Conservation (phyloP, 1,140 invertebrate species). For the Aphis gossypii region DNA sequence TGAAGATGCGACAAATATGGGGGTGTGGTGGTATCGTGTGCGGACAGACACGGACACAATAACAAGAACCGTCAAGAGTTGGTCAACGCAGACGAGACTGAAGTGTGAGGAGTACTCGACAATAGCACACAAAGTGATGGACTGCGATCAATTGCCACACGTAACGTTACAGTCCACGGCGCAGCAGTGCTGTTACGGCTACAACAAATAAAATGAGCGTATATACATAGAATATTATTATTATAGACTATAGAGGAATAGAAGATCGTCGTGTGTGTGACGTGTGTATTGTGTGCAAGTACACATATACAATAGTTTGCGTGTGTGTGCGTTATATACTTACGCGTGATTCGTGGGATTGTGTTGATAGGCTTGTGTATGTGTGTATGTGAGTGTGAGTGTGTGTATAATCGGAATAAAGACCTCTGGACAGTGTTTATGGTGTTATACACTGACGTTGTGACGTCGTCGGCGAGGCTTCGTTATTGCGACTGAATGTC, state of each 20-base stretch:
- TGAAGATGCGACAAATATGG: background rate
- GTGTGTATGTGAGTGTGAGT: background rate
- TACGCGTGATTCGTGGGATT: background rate
- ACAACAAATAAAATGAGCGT: background rate
- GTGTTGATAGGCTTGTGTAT: background rate
- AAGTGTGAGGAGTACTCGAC: background rate
- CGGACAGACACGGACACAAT: background rate
- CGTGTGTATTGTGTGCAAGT: background rate
- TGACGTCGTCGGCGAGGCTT: too few relatives aligned
- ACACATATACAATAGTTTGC: background rate
- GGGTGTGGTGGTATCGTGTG: background rate
- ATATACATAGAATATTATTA: background rate
- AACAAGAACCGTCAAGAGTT: background rate
- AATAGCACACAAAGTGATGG: background rate
- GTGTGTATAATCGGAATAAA: constrained; percentile 5
- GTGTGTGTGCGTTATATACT: background rate
- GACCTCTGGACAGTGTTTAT: background rate
- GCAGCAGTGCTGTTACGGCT: background rate
- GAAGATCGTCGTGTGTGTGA: background rate
- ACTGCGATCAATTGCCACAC: background rate
- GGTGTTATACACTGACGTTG: background rate
- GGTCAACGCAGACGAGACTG: background rate
- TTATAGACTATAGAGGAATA: background rate
- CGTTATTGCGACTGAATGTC: background rate
- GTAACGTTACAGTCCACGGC: background rate